These are phyloP conservation scores for Camponotus fellah DNA, from an alignment of 2,888 invertebrate species.

Conservation along the genomic window DNA sequence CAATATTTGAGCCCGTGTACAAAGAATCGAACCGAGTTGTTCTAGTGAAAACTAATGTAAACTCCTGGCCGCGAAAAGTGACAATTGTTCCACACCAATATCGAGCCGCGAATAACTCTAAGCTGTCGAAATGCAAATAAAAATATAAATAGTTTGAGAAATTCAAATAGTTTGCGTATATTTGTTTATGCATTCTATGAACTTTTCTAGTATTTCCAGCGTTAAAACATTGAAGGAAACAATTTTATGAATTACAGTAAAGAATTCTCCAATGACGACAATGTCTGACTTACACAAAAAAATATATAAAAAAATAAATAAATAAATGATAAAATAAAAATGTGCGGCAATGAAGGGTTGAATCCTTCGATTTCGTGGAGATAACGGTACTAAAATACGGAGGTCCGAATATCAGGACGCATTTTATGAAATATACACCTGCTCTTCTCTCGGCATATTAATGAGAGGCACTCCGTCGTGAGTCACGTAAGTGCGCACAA, in stretches of 20 bases:
- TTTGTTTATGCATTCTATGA: neutral
- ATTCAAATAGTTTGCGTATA: neutral
- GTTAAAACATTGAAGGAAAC: neutral
- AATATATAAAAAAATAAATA: neutral
- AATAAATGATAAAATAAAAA: neutral
- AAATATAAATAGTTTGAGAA: neutral
- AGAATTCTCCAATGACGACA: neutral
- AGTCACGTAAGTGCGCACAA: conserved; percentile 54
- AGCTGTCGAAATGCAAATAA: neutral
- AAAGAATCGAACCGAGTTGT: conserved; percentile 1
- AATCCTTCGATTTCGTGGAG: conserved; percentile 2
- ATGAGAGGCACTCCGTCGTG: conserved; percentile 49
- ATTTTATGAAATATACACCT: conserved; percentile 51
- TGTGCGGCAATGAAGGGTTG: neutral
- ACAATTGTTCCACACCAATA: neutral
- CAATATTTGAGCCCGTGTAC: conserved; percentile 45
- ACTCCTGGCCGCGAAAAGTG: neutral
- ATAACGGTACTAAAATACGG: conserved; percentile 48
- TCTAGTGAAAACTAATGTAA: neutral
- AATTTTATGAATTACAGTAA: neutral
- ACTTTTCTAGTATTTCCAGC: neutral
- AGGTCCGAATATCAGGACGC: conserved; percentile 45
- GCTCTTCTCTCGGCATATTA: conserved; percentile 49
- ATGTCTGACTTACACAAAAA: neutral
- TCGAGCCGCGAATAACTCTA: neutral